Base-by-base conservation (phyloP, 1,140 invertebrate species). In the Caenorhabditis remanei region DNA sequence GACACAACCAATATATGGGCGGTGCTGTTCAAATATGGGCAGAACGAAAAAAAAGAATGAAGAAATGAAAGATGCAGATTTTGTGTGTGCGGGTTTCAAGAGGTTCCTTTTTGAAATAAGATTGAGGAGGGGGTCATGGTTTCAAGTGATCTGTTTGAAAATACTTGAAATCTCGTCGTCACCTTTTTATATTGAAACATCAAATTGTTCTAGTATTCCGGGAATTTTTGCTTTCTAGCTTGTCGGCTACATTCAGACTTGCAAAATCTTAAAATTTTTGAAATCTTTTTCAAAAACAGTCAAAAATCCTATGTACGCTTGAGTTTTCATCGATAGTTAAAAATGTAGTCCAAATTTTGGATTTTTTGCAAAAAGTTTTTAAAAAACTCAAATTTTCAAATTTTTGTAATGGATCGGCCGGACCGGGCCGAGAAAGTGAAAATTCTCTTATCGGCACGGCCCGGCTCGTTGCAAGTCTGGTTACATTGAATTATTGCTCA, bases 141-240 rank as follows among this genome's bases (percentile, higher is more conserved):
- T 79, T 79, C 21, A 50, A 79, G 71, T 79, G 71, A 79, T 79
- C 53, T 79, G 71, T 79, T 79, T 79, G 71, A 79, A 79, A 79
- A 79, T n/a, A 79, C 71, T 79, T 79, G 71, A 79, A 79, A 79
- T 53, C 13, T 53, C 46, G 67, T 71, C 43, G 21, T 48, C 41
- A 8, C 19, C 9, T 50, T 50, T 48, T 79, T 43, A 19, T 79
- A 21, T 11, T 40, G 63, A 67, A 14, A 67, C 63, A 32, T 32
- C 32, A 7, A 5, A 13, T 2, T 67, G 40, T 41, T 67, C 13
- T 53, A 14, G 50, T 8, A 16, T 63, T 32, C n/a, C 11, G 14
- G 24, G 9, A 3, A 53, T 0, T 3, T 21, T 58, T 0, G 56
- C n/a, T 58, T 58, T 58, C 1, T 58, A n/a, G 14, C n/a, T 50